These are phyloP conservation scores for Watsonalla binaria DNA, from an alignment of 2,888 invertebrate species.

Conservation along the genomic window DNA sequence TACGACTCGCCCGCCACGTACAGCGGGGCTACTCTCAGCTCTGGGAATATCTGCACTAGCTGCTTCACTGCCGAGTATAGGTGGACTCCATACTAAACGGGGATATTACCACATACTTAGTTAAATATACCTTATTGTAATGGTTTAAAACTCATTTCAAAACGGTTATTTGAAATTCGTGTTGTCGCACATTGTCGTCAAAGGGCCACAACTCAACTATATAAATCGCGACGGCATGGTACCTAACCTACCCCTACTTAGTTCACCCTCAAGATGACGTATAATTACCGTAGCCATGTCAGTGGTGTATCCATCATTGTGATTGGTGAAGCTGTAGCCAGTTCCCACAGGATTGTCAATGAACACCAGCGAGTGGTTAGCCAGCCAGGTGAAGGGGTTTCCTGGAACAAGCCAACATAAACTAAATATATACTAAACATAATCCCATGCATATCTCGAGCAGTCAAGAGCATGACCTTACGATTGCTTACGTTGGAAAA, in stretches of 20 bases:
- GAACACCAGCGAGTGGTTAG: slow-evolving; percentile 79
- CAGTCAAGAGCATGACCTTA: too few relatives aligned
- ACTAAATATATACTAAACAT: neutral
- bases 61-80: slow-evolving; percentile 78
- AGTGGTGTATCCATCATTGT: slow-evolving; percentile 69
- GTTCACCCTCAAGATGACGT: neutral
- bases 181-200: too few relatives aligned
- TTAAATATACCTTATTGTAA: neutral
- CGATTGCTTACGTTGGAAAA: too few relatives aligned
- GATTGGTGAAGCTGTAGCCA: slow-evolving; percentile 81
- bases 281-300: slow-evolving; percentile 76
- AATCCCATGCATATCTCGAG: too few relatives aligned
- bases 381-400: slow-evolving; percentile 77
- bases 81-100: slow-evolving; percentile 68
- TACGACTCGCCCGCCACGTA: slow-evolving; percentile 83
- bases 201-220: too few relatives aligned
- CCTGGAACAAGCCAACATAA: slow-evolving; percentile 36
- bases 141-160: neutral
- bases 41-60: slow-evolving; percentile 80
- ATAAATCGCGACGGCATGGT: neutral
- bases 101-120: too few relatives aligned
- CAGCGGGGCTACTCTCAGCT: slow-evolving; percentile 75
- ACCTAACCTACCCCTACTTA: too few relatives aligned
- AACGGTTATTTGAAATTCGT: too few relatives aligned
- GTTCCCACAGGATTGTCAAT: slow-evolving; percentile 83